Conservation (phyloP, 2,113 vertebrate genomes). For the Hystrix brachyura region DNA sequence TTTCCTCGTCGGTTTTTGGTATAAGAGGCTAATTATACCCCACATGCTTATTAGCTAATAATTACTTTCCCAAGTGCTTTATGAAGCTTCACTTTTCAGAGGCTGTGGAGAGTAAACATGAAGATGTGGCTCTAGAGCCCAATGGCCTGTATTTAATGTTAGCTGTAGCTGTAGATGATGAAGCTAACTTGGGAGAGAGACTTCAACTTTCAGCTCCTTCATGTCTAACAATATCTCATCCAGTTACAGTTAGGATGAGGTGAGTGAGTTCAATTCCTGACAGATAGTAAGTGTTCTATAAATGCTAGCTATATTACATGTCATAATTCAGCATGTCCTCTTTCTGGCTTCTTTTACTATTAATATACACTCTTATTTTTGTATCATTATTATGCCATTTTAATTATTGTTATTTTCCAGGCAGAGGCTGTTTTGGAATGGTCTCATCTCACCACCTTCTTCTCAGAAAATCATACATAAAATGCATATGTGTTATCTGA, state of each 20-base stretch:
- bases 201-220: not conserved
- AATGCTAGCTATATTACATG: not conserved
- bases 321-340: not conserved
- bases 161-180: not conserved
- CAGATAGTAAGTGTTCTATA: not conserved
- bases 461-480: not conserved
- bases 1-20: constrained; percentile 36
- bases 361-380: not conserved
- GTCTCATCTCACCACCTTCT: not conserved
- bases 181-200: not conserved
- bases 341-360: constrained; percentile 4
- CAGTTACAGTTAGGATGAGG: not conserved
- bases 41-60: constrained; percentile 68
- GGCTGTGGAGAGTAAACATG: not conserved
- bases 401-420: constrained; percentile 15
- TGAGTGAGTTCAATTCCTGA: not conserved
- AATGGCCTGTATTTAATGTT: not conserved
- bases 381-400: not conserved
- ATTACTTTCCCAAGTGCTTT: constrained; percentile 54
- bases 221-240: not conserved
- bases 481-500: not conserved
- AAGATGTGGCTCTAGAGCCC: not conserved
- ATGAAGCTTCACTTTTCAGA: constrained; percentile 66
- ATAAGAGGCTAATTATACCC: constrained; percentile 53
- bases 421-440: not conserved